Conservation (phyloP, 2,113 vertebrate species). For the Litocranius walleri region DNA sequence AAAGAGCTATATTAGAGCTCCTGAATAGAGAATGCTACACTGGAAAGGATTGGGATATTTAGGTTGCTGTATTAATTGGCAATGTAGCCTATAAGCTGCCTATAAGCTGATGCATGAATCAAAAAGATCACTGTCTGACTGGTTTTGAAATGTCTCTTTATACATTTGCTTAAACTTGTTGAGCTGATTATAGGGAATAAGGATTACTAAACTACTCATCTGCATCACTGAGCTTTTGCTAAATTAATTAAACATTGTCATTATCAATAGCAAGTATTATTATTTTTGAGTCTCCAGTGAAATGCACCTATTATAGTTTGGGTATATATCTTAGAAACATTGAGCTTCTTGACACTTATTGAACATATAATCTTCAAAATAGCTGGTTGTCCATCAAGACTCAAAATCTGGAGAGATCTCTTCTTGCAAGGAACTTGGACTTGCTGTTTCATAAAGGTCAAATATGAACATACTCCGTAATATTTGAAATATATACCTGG, state of each 20-base stretch:
- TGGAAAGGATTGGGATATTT: constrained; percentile 22
- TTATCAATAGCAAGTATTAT: background rate
- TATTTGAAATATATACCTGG: constrained; percentile 35
- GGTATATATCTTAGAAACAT: background rate
- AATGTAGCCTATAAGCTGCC: background rate
- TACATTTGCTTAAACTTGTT: background rate
- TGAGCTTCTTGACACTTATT: background rate
- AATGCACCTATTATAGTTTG: background rate
- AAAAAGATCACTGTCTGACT: background rate
- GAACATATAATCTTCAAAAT: background rate
- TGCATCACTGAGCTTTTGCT: background rate
- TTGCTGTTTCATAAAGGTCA: background rate
- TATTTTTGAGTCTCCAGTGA: constrained; percentile 37
- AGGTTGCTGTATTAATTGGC: background rate
- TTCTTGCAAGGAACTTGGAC: background rate
- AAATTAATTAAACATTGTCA: background rate
- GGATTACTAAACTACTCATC: background rate
- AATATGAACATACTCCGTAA: constrained; percentile 17
- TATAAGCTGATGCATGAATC: background rate
- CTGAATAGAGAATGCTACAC: constrained; percentile 29
- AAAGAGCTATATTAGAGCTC: background rate
- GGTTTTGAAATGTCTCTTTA: constrained; percentile 21
- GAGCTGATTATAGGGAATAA: background rate
- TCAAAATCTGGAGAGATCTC: background rate
- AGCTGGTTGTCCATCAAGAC: background rate